Evolutionary conservation across 1,140 invertebrate species (phyloP).

Genomic region (Brachionus rotundiformis): DNA sequence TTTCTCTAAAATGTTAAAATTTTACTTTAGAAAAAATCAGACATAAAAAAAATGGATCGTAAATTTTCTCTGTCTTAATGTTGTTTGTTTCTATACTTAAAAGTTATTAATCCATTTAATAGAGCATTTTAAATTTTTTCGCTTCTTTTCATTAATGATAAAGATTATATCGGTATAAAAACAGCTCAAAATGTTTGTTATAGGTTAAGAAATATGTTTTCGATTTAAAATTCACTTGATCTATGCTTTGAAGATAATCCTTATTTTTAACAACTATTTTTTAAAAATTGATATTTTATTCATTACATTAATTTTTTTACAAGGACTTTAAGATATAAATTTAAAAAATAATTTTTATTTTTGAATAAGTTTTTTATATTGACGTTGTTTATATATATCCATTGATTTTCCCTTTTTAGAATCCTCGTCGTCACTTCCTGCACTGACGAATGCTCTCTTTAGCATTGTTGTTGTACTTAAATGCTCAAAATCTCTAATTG

Average conservation of each 20-base stretch:
- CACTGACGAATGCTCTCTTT: not conserved
- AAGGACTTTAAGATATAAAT: not conserved
- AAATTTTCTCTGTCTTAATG: too few relatives aligned
- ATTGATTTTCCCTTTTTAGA: conserved; percentile 39
- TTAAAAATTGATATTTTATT: not conserved
- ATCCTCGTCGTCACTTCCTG: conserved; percentile 45
- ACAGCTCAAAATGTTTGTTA: not conserved
- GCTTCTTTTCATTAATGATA: not conserved
- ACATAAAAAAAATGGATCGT: too few relatives aligned
- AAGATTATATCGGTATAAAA: not conserved
- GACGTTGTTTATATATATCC: conserved; percentile 50
- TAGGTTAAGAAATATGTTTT: not conserved
- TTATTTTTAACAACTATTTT: not conserved
- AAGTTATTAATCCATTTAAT: too few relatives aligned
- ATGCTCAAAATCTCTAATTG: conserved; percentile 46
- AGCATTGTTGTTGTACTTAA: not conserved
- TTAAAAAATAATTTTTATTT: conserved; percentile 32
- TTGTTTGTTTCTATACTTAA: too few relatives aligned
- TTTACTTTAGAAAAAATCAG: too few relatives aligned
- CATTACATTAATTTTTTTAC: not conserved
- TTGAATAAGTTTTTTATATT: conserved; percentile 52
- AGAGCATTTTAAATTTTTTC: not conserved
- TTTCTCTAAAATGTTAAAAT: too few relatives aligned
- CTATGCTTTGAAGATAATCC: not conserved
- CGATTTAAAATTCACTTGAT: not conserved